A percentile compares a stretch with the other conserved stretches of the same genome.
These are phyloP conservation scores for Andrena marginata DNA, from an alignment of 2,888 invertebrate genomes.

Conservation along the genomic window DNA sequence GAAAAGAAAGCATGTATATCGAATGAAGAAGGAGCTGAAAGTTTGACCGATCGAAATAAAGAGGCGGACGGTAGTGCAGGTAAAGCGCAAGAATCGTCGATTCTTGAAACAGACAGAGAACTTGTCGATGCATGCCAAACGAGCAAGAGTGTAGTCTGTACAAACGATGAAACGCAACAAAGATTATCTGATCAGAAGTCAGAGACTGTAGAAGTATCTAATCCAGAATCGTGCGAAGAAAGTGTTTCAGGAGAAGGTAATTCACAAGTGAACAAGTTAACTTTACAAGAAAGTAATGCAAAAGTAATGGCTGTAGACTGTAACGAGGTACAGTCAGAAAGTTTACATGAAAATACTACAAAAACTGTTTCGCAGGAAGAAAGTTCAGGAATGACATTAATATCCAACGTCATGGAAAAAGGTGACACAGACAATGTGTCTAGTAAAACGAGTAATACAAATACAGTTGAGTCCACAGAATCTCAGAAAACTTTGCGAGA, in stretches of 20 bases:
- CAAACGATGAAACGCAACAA: slow-evolving; percentile 6
- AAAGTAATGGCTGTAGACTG: not conserved
- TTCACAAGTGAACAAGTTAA: not conserved
- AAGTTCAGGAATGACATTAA: slow-evolving; percentile 1
- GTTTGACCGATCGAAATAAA: not conserved
- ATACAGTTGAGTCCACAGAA: slow-evolving; percentile 21
- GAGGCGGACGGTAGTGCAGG: not conserved
- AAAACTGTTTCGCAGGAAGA: slow-evolving; percentile 36
- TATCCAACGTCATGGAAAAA: slow-evolving; percentile 6
- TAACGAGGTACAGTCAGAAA: slow-evolving; percentile 6
- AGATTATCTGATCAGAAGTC: slow-evolving; percentile 11
- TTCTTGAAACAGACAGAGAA: slow-evolving; percentile 4
- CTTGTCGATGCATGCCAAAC: not conserved
- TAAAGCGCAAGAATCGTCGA: not conserved
- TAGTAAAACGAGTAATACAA: not conserved
- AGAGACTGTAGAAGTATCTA: slow-evolving; percentile 13
- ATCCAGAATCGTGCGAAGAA: slow-evolving; percentile 7
- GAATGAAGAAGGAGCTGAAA: slow-evolving; percentile 29
- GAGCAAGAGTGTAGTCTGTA: not conserved
- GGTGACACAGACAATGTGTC: not conserved
- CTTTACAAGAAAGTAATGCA: slow-evolving; percentile 22
- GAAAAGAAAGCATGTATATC: slow-evolving; percentile 19
- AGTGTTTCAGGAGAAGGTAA: slow-evolving; percentile 31
- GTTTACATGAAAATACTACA: slow-evolving; percentile 20
- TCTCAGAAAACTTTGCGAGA: slow-evolving; percentile 5